Evolutionary conservation across 2,797 vertebrate genomes (phyloP), one percentile per base, ranked within the genome.

Genomic region (Sebastes matsubarae): DNA sequence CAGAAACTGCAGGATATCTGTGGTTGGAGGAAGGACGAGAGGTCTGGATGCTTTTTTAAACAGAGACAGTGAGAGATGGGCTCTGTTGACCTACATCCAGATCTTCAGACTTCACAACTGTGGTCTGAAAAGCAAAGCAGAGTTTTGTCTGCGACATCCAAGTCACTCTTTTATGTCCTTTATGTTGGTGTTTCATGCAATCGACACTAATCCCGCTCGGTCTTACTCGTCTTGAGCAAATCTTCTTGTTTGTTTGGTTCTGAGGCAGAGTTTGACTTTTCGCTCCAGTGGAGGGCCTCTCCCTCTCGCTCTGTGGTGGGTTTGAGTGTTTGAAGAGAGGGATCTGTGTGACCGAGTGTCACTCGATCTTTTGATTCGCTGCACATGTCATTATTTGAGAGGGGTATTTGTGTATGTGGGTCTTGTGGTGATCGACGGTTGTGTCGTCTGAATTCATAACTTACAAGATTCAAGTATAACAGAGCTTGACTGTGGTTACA

Each of bases 21-120:
- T 42, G 87, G 88, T 81, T 77, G 34, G 81, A 89, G 34, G 69
- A 85, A 82, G 83, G 81, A 89, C 25, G 12, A 82, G 75, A 75
- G 85, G 66, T 83, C 80, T 77, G 74, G 52, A 71, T 80, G 36
- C 57, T 76, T 88, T 87, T 87, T 87, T 75, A 76, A 89, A 85
- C 27, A 16, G 58, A 75, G 84, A 86, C 57, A 57, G 76, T 72
- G 34, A 22, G 70, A 64, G 57, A 89, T 75, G 80, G 65, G 78
- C 10, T 18, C 36, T 6, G 42, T 36, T 79, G 82, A 87, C 80
- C 87, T 79, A 83, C 13, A 86, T 81, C 79, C 77, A 87, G 24
- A 72, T 71, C 64, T 72, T 73, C 14, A 75, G 36, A 67, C 63
- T 65, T 63, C 60, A 74, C 59, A 69, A 76, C 69, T 87, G 85